These are phyloP conservation scores for Colius striatus DNA, from an alignment of 2,113 vertebrate genomes.

Conservation along the genomic window DNA sequence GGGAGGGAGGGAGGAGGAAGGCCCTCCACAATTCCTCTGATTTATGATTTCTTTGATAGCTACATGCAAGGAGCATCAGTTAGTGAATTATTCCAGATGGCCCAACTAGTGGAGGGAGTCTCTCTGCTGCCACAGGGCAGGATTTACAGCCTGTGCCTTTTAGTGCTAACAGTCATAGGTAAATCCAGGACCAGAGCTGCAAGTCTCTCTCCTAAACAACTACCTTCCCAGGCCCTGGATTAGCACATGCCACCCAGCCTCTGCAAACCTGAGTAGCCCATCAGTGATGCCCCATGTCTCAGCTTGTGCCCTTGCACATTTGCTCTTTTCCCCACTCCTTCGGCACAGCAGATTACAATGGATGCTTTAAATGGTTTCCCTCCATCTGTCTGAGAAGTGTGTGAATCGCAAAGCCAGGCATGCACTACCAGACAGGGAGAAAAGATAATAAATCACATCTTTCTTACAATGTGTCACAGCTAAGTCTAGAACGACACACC, in stretches of 20 bases:
- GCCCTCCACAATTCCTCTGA: conserved; percentile 25
- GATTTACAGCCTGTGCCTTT: conserved; percentile 35
- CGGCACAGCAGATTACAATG: background rate
- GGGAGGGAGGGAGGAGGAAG: background rate
- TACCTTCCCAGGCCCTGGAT: background rate
- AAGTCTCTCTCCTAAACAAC: background rate
- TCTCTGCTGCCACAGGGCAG: background rate
- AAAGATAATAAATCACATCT: background rate
- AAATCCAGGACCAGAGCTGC: background rate
- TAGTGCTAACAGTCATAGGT: background rate
- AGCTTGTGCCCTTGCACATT: background rate
- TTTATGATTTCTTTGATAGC: conserved; percentile 34
- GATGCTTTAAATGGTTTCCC: background rate
- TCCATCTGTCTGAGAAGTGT: background rate
- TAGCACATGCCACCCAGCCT: background rate
- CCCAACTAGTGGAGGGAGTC: background rate
- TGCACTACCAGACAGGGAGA: background rate
- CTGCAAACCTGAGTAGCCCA: background rate
- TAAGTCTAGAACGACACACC: background rate
- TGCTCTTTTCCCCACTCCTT: background rate
- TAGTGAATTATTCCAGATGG: conserved; percentile 60
- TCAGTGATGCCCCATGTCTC: background rate
- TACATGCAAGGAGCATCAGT: conserved; percentile 35
- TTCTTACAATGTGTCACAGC: background rate
- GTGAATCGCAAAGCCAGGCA: background rate